Conservation (phyloP, 2,113 vertebrate species). For the Pipra filicauda region DNA sequence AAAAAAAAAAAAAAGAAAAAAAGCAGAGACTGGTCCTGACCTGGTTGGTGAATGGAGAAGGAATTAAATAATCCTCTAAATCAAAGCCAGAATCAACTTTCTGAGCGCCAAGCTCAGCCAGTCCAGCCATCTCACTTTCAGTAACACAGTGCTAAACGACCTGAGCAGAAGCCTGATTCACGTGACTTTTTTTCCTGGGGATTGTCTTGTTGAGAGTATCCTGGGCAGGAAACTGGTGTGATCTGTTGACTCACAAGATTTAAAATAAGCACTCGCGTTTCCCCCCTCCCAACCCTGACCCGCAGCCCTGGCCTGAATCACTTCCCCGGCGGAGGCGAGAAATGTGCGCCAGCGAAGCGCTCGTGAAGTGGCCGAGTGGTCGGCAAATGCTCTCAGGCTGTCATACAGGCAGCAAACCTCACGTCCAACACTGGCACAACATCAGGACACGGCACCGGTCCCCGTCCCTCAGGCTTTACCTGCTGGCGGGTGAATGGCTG, state of each 20-base stretch:
- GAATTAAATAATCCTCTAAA: neutral
- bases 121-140: neutral
- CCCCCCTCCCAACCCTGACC: neutral
- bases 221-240: neutral
- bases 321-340: neutral
- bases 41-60: neutral
- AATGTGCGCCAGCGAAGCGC: neutral
- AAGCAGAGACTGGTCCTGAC: neutral
- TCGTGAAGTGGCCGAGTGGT: neutral
- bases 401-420: accelerated
- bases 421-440: accelerated
- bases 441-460: accelerated
- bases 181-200: neutral
- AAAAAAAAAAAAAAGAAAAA: neutral
- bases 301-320: neutral
- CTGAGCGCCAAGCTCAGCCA: neutral
- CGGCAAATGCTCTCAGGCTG: accelerated
- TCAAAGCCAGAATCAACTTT: neutral
- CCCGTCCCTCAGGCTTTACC: slow-evolving; percentile 53
- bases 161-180: neutral
- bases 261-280: neutral
- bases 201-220: neutral
- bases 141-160: neutral
- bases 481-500: slow-evolving; percentile 68
- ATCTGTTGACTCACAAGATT: neutral